Conservation (phyloP, 2,113 vertebrate genomes). For the Neolamprologus caudopunctatus region DNA sequence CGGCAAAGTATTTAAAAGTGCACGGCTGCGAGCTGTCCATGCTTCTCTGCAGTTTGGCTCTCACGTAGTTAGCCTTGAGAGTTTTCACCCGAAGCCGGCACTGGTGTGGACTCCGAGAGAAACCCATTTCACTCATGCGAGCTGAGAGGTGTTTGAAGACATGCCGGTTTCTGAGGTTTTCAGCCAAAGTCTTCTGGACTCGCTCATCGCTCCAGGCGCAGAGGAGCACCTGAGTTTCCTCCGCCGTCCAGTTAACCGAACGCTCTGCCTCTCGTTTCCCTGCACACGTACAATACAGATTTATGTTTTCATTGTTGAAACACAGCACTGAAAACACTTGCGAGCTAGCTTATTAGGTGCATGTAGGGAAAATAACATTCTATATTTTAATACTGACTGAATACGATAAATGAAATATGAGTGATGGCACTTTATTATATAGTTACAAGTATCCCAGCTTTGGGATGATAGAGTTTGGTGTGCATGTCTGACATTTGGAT, state of each 20-base stretch:
- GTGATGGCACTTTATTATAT: neutral
- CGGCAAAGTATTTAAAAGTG: conserved; percentile 47
- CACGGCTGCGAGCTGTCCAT: conserved; percentile 22
- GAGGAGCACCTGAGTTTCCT: conserved; percentile 58
- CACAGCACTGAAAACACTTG: neutral
- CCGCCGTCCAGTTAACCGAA: conserved; percentile 56
- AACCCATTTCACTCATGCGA: conserved; percentile 56
- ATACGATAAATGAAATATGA: neutral
- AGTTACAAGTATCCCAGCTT: neutral
- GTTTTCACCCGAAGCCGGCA: conserved; percentile 59
- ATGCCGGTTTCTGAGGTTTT: conserved; percentile 56
- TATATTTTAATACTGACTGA: neutral
- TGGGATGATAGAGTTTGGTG: neutral
- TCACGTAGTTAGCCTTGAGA: conserved; percentile 55
- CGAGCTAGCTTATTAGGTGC: neutral
- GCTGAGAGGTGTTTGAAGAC: conserved; percentile 57
- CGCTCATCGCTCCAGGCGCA: conserved; percentile 60
- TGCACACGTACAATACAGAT: neutral
- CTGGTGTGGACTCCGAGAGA: conserved; percentile 47
- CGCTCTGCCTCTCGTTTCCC: conserved; percentile 56
- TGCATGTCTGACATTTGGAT: accelerated
- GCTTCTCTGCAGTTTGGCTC: conserved; percentile 43
- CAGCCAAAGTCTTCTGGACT: conserved; percentile 53
- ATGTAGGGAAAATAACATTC: neutral
- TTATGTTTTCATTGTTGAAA: neutral